A percentile compares a stretch with the other conserved stretches of the same genome.
Conservation (phyloP, 2,113 vertebrate genomes). For the Dunckerocampus dactyliophorus region DNA sequence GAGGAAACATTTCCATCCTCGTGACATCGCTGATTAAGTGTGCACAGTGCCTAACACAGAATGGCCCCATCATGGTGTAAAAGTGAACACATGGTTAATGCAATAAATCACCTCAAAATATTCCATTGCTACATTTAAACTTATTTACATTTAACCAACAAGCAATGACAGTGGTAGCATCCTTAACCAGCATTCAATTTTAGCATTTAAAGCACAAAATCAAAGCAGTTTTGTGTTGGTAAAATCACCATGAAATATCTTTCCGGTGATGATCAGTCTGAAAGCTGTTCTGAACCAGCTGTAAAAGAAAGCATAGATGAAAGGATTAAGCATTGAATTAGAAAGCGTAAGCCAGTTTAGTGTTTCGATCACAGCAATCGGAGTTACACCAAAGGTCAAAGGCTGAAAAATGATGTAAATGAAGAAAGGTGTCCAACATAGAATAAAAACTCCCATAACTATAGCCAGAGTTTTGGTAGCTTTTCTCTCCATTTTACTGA, state of each 20-base stretch:
- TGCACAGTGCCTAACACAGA: no score
- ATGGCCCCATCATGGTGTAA: no score
- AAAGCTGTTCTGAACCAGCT: neutral
- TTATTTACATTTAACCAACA: no score
- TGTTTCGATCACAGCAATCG: neutral
- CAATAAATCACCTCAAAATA: no score
- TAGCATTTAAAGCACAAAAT: neutral
- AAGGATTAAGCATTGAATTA: conserved; percentile 2
- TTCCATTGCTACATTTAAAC: no score
- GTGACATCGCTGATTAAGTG: no score
- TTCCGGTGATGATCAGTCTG: neutral
- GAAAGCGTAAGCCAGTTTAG: conserved; percentile 2
- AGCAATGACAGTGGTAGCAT: no score
- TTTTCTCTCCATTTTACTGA: neutral
- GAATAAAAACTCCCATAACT: conserved; percentile 2
- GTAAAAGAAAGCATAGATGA: conserved; percentile 5
- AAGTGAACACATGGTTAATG: no score
- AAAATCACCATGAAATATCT: neutral
- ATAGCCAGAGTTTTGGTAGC: neutral
- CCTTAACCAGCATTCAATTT: no score
- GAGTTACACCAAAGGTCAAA: no score
- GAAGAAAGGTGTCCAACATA: neutral
- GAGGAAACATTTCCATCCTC: no score
- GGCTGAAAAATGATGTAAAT: neutral
- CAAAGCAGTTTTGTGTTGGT: neutral